A percentile compares a stretch with the other conserved stretches of the same genome.
Conservation (phyloP, 30 jellyfish, hydroid and myxozoan species). For the Sanderia malayensis region DNA sequence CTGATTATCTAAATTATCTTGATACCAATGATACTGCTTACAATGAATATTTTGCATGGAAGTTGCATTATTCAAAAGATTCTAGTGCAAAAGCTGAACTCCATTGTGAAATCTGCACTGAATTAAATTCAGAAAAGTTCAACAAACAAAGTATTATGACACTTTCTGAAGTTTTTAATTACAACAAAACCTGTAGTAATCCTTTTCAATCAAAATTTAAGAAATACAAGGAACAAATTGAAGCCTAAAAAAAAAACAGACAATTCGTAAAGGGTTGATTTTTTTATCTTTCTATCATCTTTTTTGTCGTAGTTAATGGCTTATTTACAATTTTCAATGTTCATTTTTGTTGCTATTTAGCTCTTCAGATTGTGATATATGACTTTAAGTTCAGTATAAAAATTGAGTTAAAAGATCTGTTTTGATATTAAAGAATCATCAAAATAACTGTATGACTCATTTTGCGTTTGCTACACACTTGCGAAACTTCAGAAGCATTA, state of each 20-base stretch:
- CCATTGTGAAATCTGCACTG: constrained; percentile 62
- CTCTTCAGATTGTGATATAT: too few species aligned
- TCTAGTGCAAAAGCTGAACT: constrained; percentile 7
- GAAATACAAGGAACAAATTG: neutral
- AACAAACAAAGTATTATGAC: neutral
- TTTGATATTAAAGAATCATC: too few species aligned
- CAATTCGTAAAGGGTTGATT: too few species aligned
- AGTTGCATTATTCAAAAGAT: constrained; percentile 18
- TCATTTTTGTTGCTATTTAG: too few species aligned
- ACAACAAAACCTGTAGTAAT: constrained; percentile 1
- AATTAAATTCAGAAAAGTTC: constrained; percentile 18
- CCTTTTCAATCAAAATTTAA: neutral
- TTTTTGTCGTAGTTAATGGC: too few species aligned
- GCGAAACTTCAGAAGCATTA: too few species aligned
- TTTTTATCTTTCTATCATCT: too few species aligned
- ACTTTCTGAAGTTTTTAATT: constrained; percentile 1
- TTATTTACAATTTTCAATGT: too few species aligned
- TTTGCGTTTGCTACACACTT: too few species aligned
- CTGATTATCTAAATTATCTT: constrained; percentile 29
- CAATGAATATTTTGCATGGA: constrained; percentile 65
- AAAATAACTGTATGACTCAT: too few species aligned
- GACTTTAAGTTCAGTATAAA: too few species aligned
- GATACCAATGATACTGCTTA: constrained; percentile 24
- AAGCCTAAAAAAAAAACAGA: neutral
- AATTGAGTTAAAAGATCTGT: too few species aligned